Evolutionary conservation across 2,797 vertebrate genomes (phyloP), one percentile per base, ranked within the genome.

Genomic region (Notamacropus eugenii): DNA sequence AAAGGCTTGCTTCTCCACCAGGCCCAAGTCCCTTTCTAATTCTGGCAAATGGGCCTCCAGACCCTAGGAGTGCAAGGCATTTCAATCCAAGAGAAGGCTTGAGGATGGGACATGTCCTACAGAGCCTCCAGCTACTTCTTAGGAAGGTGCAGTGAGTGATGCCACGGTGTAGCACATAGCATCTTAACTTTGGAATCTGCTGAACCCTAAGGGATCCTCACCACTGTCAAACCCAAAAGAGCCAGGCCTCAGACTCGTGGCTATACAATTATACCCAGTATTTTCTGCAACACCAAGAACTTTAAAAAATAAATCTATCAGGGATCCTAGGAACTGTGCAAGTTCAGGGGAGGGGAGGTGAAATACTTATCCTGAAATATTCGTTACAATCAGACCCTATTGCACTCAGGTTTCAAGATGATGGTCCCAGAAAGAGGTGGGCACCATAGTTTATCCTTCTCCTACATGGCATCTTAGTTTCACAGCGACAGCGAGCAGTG

Each of bases 291-390:
- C 87, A 96, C 93, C 97, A 97, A 98, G 97, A 97, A 97, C 97
- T 98, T 98, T 98, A 98, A 98, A 98, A 99, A 98, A 98, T 98
- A 98, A 94, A 96, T 97, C 96, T 98, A 98, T 98, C 97, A 98
- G 97, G 94, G 95, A 97, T 98, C 98, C 96, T 97, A 98, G 97
- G 98, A 98, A 98, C 96, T 98, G 97, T 98, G 98, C 98, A 98
- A 98, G 98, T 97, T 98, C 98, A 98, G 97, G 98, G 97, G 96
- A 97, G 40, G 74, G 40, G 96, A 97, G 97, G 97, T 96, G 98
- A 96, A 96, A 96, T 93, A 98, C 96, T 96, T 97, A 98, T 98
- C 98, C 98, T 98, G 98, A 98, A 98, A 95, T 98, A 96, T 98
- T 28, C 95, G 96, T 97, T 98, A 98, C 97, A 98, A 98, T 98